Base-by-base conservation (phyloP, 2,888 invertebrate species). In the Sericinus montela region DNA sequence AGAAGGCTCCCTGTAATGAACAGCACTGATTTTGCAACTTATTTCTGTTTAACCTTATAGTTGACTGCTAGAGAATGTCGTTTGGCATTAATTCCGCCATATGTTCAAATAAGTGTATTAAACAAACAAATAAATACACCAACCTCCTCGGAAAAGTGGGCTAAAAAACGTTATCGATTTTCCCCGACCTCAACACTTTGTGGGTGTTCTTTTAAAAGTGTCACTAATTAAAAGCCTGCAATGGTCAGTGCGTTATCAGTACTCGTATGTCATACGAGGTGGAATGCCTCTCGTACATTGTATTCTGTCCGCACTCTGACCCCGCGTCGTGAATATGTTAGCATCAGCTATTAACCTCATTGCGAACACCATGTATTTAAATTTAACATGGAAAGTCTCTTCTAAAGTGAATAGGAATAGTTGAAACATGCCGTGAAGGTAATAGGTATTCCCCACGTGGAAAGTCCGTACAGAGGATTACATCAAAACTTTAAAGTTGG, bases 281-380 rank as follows among this genome's bases (percentile, higher is more conserved):
- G 36, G 40, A 44, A 45, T 35, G 45, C 30, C 34, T 2, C 40
- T 38, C 23, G 37, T 30, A 38, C 48, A 48, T 52, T 28, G 54
- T 54, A 57, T 59, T 51, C 59, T 16, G 44, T 23, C 39, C 53
- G 44, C 40, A 35, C 42, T 41, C 51, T 49, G 51, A 53, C 53
- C 55, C 46, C 51, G 35, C 43, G 55, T 10, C 37, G 46, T 44
- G 56, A 55, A 54, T 55, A 49, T 42, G 51, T 39, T 55, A 47
- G 15, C 54, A 56, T 8, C 8, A 56, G 53, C 50, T 49, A 47
- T 40, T 19, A 32, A 15, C 25, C 8, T 29, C n/a, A 25, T n/a
- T 9, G 11, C 10, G 28, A 16, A 28, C 11, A 40, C 46, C 46
- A 46, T 25, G 25, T 3, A 13, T 16, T 19, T 5, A 7, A 8